Percentiles rank a stretch among this genome's conserved stretches.
Conservation (phyloP, 2,888 invertebrate species). For the Megalurothrips usitatus region DNA sequence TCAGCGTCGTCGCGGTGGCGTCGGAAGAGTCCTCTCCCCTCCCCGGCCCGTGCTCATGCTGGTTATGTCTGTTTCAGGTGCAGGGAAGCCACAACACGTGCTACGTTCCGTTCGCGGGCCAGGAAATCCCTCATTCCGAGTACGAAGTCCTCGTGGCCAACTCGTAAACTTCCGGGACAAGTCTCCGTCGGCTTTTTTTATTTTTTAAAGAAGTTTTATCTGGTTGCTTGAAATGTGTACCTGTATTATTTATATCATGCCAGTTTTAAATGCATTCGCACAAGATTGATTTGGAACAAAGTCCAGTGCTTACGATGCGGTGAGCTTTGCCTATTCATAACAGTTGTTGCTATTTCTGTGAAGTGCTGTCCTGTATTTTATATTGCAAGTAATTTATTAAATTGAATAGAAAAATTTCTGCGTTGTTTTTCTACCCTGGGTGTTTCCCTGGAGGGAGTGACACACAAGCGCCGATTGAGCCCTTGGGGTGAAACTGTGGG, state of each 20-base stretch:
- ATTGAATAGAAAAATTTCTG: neutral
- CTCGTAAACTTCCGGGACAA: neutral
- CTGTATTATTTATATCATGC: neutral
- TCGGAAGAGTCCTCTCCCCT: neutral
- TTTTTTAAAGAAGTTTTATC: neutral
- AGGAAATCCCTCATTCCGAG: conserved; percentile 38
- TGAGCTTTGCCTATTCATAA: neutral
- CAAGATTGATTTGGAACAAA: neutral
- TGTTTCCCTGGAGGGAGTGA: too few relatives aligned
- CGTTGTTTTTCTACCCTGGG: too few relatives aligned
- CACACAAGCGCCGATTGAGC: too few relatives aligned
- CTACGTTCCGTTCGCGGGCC: conserved; percentile 40
- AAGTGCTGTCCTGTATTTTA: neutral
- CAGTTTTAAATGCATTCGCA: neutral
- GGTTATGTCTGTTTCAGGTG: conserved; percentile 36
- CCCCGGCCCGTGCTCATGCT: neutral
- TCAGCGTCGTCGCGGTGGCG: neutral
- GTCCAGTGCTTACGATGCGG: neutral
- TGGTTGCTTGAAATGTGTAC: conserved; percentile 1
- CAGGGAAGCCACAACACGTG: conserved; percentile 40
- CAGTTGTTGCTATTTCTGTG: neutral
- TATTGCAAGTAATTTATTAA: conserved; percentile 7
- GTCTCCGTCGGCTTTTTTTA: neutral
- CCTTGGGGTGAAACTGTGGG: too few relatives aligned
- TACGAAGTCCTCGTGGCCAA: conserved; percentile 39